phyloP scores from a whole-genome alignment of 2,888 invertebrate species.

The Synanthedon myopaeformis region DNA sequence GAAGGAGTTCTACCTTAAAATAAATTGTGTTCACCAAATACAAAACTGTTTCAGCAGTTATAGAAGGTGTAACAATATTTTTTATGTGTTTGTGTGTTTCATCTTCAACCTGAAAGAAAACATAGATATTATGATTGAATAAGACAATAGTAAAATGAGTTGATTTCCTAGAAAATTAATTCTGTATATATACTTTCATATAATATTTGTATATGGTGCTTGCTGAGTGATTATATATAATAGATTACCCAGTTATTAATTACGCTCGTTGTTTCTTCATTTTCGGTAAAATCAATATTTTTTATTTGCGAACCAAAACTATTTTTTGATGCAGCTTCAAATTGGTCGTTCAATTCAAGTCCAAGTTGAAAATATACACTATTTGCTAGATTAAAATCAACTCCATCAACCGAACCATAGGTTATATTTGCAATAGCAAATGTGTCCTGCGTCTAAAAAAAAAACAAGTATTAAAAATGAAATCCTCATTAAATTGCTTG shows the following conservation, averaged over 20 bases:
- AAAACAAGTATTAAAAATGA: background rate
- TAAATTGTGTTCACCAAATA: slow-evolving; percentile 87
- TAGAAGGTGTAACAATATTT: slow-evolving; percentile 69
- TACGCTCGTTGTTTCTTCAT: slow-evolving; percentile 42
- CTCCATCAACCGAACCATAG: slow-evolving; percentile 40
- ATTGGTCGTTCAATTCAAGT: slow-evolving; percentile 63
- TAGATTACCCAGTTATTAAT: slow-evolving; percentile 81
- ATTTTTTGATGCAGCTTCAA: slow-evolving; percentile 60
- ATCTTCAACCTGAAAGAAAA: slow-evolving; percentile 40
- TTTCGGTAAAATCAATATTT: slow-evolving; percentile 70
- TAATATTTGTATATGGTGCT: too few relatives aligned
- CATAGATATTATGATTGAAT: background rate
- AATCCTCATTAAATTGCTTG: background rate
- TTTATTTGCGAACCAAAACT: slow-evolving; percentile 74
- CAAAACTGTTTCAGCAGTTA: slow-evolving; percentile 68
- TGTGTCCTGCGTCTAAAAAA: slow-evolving; percentile 31
- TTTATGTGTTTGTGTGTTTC: slow-evolving; percentile 52
- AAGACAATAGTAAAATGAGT: too few relatives aligned
- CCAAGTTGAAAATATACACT: slow-evolving; percentile 72
- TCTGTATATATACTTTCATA: too few relatives aligned
- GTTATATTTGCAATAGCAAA: slow-evolving; percentile 23
- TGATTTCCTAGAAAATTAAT: too few relatives aligned
- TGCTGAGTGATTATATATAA: too few relatives aligned
- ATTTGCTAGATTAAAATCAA: slow-evolving; percentile 75
- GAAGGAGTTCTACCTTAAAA: slow-evolving; percentile 73